These are phyloP conservation scores for Pteropus alecto DNA, from an alignment of 2,113 vertebrate species.

Conservation along the genomic window DNA sequence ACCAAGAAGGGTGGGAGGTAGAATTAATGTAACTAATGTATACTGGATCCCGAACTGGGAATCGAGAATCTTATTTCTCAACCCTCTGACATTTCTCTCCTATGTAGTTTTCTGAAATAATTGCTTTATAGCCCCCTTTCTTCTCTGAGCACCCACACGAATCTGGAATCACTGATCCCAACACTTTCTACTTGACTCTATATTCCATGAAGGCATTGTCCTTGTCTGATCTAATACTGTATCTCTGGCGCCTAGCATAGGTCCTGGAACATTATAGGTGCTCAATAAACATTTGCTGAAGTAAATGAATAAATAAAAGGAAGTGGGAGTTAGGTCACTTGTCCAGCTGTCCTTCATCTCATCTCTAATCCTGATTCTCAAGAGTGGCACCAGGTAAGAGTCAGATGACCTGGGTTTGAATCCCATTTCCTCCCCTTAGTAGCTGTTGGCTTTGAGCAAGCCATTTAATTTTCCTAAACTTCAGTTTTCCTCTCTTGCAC, in stretches of 20 bases:
- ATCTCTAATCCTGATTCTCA: not conserved
- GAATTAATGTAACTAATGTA: not conserved
- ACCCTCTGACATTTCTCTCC: not conserved
- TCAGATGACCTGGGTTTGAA: not conserved
- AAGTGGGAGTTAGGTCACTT: not conserved
- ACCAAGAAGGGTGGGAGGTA: not conserved
- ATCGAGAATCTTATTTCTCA: not conserved
- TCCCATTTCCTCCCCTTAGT: not conserved
- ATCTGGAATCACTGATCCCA: not conserved
- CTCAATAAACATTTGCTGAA: not conserved
- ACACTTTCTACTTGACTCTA: not conserved
- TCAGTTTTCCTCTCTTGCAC: conserved; percentile 17
- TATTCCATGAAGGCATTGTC: not conserved
- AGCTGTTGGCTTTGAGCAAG: not conserved
- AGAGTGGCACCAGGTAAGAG: not conserved
- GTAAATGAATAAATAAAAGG: not conserved
- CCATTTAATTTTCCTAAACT: conserved; percentile 33
- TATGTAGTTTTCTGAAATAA: not conserved
- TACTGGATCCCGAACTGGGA: not conserved
- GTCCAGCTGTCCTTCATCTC: not conserved
- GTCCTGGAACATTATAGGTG: not conserved
- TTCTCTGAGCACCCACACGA: not conserved
- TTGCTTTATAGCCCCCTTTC: not conserved
- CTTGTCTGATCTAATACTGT: not conserved
- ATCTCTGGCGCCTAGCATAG: not conserved